Conservation (phyloP, 2,113 vertebrate species). For the Salvelinus namaycush region DNA sequence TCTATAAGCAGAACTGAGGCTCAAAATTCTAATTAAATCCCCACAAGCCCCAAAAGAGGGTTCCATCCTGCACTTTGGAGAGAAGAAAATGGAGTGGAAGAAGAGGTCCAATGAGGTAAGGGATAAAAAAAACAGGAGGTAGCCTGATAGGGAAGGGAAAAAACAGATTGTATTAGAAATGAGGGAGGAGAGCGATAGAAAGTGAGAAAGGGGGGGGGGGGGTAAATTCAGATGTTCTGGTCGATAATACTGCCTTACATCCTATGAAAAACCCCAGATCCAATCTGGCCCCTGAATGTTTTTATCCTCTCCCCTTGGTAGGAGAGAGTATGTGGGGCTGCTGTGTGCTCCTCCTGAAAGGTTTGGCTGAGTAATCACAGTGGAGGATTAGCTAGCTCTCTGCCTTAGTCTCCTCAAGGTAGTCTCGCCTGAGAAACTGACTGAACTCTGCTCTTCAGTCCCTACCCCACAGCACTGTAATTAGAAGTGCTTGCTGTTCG, state of each 20-base stretch:
- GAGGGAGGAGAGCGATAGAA: conserved; percentile 7
- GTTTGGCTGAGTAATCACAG: conserved; percentile 34
- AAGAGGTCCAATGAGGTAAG: neutral
- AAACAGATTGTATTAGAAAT: neutral
- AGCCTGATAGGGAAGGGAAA: neutral
- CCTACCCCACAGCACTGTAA: neutral
- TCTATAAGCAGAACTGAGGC: no score
- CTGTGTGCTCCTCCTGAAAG: conserved; percentile 34
- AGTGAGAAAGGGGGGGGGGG: conserved; percentile 6
- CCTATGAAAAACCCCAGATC: conserved; percentile 47
- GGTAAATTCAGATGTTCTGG: conserved; percentile 58
- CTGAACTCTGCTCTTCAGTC: neutral
- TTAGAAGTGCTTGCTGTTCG: neutral
- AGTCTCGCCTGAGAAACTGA: conserved; percentile 15
- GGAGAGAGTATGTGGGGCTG: conserved; percentile 24
- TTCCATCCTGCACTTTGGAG: no score
- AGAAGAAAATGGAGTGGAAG: no score
- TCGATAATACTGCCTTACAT: conserved; percentile 53
- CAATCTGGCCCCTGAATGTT: conserved; percentile 45
- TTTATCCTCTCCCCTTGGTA: conserved; percentile 13
- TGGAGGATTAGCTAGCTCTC: conserved; percentile 36
- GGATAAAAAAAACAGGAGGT: neutral
- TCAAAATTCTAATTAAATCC: neutral
- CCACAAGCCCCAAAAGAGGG: no score
- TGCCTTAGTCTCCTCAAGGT: conserved; percentile 44